Percentiles rank a stretch among this genome's conserved stretches.
Conservation (phyloP, 2,888 invertebrate genomes). For the Acrobasis repandana region DNA sequence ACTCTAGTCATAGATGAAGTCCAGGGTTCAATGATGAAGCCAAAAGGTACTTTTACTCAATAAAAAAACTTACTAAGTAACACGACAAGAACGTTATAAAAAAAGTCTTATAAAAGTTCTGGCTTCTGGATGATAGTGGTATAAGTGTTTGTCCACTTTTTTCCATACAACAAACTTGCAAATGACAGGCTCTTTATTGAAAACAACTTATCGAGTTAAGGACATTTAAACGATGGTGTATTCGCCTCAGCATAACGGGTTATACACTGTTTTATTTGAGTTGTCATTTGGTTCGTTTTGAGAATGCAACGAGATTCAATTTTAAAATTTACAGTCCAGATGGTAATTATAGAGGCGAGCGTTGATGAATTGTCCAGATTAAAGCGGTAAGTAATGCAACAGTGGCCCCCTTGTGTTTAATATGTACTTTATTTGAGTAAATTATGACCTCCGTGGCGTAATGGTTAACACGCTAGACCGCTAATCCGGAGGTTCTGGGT, state of each 20-base stretch:
- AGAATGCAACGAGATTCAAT: conserved; percentile 27
- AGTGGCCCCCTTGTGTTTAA: no score
- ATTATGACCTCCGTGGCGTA: no score
- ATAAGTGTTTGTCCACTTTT: background rate
- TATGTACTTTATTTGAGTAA: no score
- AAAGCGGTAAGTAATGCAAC: no score
- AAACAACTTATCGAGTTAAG: conserved; percentile 22
- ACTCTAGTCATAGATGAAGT: no score
- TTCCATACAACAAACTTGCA: background rate
- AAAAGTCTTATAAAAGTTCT: background rate
- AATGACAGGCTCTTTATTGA: conserved; percentile 22
- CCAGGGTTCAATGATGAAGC: no score
- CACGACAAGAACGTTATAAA: conserved; percentile 11
- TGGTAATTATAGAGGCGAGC: conserved; percentile 53
- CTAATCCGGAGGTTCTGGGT: no score
- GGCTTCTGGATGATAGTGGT: background rate
- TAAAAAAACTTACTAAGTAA: no score
- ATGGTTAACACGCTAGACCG: no score
- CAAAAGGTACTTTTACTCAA: no score
- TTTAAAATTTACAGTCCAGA: conserved; percentile 36
- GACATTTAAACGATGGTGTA: conserved; percentile 1
- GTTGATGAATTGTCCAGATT: conserved; percentile 74
- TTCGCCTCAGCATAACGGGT: conserved; percentile 29
- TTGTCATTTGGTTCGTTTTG: conserved; percentile 27
- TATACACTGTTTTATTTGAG: conserved; percentile 28